Evolutionary conservation across 2,888 invertebrate genomes (phyloP).

Genomic region (Pristionchus maxplancki): DNA sequence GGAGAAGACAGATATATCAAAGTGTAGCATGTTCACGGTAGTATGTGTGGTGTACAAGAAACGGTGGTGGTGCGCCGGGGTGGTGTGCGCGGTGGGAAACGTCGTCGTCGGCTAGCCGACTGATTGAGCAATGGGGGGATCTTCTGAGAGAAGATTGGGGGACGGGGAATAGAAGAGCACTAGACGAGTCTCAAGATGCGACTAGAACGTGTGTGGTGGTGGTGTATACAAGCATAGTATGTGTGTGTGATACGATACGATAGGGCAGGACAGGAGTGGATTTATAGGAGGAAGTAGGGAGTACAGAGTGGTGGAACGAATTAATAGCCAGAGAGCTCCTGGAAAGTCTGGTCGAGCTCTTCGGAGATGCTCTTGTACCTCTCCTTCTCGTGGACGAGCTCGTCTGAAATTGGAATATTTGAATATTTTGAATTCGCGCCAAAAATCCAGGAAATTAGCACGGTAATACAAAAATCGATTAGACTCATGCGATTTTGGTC

Average conservation of each 20-base stretch:
- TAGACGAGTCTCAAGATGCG: background rate
- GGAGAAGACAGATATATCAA: background rate
- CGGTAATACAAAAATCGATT: slow-evolving; percentile 5
- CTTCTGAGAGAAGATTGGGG: slow-evolving; percentile 35
- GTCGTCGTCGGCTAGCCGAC: background rate
- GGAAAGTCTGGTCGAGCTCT: slow-evolving; percentile 96
- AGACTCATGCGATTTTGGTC: slow-evolving; percentile 19
- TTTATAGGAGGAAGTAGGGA: background rate
- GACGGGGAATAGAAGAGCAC: too few species aligned
- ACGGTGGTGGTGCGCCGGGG: background rate
- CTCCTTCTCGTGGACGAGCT: slow-evolving; percentile 87
- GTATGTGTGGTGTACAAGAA: background rate
- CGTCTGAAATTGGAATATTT: slow-evolving; percentile 78
- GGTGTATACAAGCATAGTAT: too few species aligned
- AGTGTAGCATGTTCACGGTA: slow-evolving; percentile 10
- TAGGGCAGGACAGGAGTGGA: too few species aligned
- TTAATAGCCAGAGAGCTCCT: slow-evolving; percentile 96
- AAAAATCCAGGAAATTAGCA: background rate
- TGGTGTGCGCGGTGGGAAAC: background rate
- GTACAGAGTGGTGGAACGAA: slow-evolving; percentile 75
- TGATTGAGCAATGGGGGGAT: slow-evolving; percentile 22
- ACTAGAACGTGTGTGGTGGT: background rate
- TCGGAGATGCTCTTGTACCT: slow-evolving; percentile 98
- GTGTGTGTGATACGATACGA: too few species aligned
- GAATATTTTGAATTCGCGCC: slow-evolving; percentile 45